Percentiles rank a stretch among this genome's conserved stretches.
phyloP scores from a whole-genome alignment of 2,113 vertebrate species.

The Eublepharis macularius region DNA sequence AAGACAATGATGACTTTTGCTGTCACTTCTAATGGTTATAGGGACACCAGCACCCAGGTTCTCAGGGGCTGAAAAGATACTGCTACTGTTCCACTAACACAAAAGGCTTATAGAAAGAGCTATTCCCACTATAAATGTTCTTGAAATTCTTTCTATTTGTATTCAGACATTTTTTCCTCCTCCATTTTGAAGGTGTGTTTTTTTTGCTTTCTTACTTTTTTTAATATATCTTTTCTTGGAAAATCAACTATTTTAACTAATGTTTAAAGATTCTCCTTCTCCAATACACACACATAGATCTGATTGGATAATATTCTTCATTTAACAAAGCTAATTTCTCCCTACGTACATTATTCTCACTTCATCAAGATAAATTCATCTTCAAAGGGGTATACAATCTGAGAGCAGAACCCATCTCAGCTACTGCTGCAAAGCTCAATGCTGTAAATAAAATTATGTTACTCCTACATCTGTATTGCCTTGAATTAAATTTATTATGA shows the following conservation, averaged over 20 bases:
- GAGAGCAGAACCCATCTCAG: not conserved
- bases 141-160: rapidly evolving
- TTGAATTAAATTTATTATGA: slow-evolving; percentile 13
- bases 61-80: slow-evolving; percentile 7
- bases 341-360: not conserved
- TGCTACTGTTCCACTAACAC: not conserved
- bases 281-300: slow-evolving; percentile 21
- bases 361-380: slow-evolving; percentile 5
- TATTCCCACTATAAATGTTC: not conserved
- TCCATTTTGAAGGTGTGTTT: not conserved
- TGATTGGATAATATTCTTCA: slow-evolving; percentile 12
- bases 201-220: not conserved
- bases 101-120: slow-evolving; percentile 17
- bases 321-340: slow-evolving; percentile 22
- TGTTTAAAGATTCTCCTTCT: not conserved
- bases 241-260: not conserved
- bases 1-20: slow-evolving; percentile 1
- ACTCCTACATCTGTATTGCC: not conserved
- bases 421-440: not conserved
- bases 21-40: slow-evolving; percentile 27
- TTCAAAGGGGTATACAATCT: slow-evolving; percentile 21
- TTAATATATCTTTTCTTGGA: not conserved
- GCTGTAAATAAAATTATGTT: slow-evolving; percentile 34
- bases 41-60: not conserved
- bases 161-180: rapidly evolving